Evolutionary conservation across 2,797 vertebrate species (phyloP).

Genomic region (Nannoperca australis): DNA sequence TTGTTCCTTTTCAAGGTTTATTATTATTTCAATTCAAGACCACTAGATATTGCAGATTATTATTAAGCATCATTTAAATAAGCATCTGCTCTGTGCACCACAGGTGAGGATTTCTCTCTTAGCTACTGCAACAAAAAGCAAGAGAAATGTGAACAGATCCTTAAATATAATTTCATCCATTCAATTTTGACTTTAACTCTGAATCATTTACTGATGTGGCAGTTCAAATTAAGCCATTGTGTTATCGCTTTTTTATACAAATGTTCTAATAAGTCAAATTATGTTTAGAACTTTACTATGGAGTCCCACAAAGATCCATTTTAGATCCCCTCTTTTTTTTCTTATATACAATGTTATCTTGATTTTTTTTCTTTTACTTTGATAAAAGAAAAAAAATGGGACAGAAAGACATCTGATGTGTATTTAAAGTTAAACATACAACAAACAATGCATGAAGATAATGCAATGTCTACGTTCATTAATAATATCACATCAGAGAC

Average conservation of each 20-base stretch:
- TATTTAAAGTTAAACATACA: not conserved
- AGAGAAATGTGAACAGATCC: not conserved
- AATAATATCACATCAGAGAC: not conserved
- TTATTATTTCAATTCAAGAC: too few species aligned
- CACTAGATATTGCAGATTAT: not conserved
- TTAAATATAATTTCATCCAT: not conserved
- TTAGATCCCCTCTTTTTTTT: not conserved
- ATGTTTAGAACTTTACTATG: too few species aligned
- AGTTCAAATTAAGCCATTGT: too few species aligned
- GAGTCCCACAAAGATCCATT: slow-evolving; percentile 14
- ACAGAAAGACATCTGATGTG: not conserved
- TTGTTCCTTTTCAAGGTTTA: not conserved
- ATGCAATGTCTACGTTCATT: fast-evolving
- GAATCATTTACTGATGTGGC: too few species aligned
- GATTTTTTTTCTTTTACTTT: not conserved
- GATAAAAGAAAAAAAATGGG: too few species aligned
- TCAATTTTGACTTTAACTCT: not conserved
- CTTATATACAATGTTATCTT: too few species aligned
- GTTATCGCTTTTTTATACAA: too few species aligned
- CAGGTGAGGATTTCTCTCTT: not conserved
- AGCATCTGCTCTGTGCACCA: not conserved
- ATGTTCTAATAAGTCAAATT: too few species aligned
- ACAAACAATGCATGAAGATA: not conserved
- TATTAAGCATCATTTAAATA: not conserved
- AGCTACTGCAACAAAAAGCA: not conserved